phyloP scores from a whole-genome alignment of 2,797 vertebrate species.

The Chelmon rostratus region DNA sequence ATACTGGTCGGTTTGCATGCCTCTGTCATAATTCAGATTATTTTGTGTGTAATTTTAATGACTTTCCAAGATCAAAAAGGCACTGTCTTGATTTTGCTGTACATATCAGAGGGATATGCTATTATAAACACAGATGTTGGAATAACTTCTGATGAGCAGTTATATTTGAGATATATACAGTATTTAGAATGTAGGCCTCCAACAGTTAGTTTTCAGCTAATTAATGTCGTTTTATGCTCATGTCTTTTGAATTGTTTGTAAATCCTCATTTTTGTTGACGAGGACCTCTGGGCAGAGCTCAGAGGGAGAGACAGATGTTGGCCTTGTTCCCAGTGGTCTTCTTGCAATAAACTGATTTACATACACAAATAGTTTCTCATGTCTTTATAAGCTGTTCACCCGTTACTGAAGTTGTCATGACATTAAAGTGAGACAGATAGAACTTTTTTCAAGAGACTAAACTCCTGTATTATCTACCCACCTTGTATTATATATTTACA shows the following conservation, averaged over 20 bases:
- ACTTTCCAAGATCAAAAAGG: conserved; percentile 63
- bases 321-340: conserved; percentile 68
- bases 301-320: conserved; percentile 28
- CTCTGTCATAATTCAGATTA: conserved; percentile 70
- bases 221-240: conserved; percentile 72
- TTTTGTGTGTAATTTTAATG: conserved; percentile 79
- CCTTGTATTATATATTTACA: not conserved
- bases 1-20: conserved; percentile 77
- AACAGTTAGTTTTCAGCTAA: conserved; percentile 69
- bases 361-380: conserved; percentile 41
- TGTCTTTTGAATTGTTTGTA: conserved; percentile 78
- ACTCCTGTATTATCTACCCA: not conserved
- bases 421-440: not conserved
- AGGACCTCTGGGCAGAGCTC: conserved; percentile 69
- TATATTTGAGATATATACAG: conserved; percentile 67
- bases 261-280: conserved; percentile 74
- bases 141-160: conserved; percentile 60
- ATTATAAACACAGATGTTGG: conserved; percentile 58
- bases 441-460: not conserved
- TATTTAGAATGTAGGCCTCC: conserved; percentile 76
- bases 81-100: conserved; percentile 73
- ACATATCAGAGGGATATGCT: conserved; percentile 74
- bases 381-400: conserved; percentile 21
- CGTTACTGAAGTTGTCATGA: not conserved
- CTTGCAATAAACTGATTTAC: conserved; percentile 84